Conservation (phyloP, 1,140 invertebrate species). For the Penaeus indicus region DNA sequence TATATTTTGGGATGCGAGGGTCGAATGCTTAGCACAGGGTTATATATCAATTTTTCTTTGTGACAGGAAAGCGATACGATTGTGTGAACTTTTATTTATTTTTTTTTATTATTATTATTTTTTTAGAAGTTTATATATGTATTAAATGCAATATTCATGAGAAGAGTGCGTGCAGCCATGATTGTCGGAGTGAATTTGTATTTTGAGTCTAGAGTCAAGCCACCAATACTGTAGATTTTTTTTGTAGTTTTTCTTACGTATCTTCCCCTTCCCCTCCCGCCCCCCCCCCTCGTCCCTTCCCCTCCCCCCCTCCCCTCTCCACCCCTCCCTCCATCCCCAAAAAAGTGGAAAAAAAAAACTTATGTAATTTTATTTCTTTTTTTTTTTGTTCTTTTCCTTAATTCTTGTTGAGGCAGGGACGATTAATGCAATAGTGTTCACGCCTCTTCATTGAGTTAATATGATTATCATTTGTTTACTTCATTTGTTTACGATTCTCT, state of each 20-base stretch:
- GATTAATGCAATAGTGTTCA: slow-evolving; percentile 50
- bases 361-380: neutral
- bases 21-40: neutral
- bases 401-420: slow-evolving; percentile 47
- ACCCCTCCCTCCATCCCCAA: neutral
- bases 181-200: neutral
- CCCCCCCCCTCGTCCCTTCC: neutral
- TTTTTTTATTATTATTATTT: slow-evolving; percentile 20
- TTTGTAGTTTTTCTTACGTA: neutral
- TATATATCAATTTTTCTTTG: neutral
- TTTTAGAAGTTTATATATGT: neutral
- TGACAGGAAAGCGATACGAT: neutral
- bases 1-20: neutral
- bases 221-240: too few species aligned
- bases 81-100: neutral
- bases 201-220: neutral
- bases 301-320: neutral
- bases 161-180: neutral
- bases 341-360: neutral
- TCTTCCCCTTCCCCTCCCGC: neutral
- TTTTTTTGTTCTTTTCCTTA: slow-evolving; percentile 12
- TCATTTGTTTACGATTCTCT: neutral
- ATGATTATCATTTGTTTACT: neutral
- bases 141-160: neutral
- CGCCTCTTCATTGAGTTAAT: slow-evolving; percentile 38